Percentiles rank a stretch among this genome's conserved stretches.
Conservation (phyloP, 1,140 invertebrate species). For the Spodoptera litura region DNA sequence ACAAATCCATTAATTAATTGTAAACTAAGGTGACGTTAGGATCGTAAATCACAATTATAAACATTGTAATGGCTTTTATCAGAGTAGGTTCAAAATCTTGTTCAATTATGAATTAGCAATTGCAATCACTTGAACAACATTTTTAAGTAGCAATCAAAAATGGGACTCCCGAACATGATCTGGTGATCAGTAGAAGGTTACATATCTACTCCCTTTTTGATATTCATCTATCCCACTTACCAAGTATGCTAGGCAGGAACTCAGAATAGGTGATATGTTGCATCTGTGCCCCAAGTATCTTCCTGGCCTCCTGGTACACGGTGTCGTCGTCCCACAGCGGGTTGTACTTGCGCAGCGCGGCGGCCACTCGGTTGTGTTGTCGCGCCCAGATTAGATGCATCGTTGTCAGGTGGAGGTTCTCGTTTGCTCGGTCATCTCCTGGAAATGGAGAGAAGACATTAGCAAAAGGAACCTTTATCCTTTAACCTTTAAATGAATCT, state of each 20-base stretch:
- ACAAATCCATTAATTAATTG: not conserved
- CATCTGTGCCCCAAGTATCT: conserved; percentile 93
- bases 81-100: no score
- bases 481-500: no score
- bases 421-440: conserved; percentile 93
- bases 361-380: conserved; percentile 94
- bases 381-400: conserved; percentile 93
- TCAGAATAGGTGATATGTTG: conserved; percentile 96
- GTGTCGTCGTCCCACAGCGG: conserved; percentile 94
- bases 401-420: conserved; percentile 93
- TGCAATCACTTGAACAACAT: no score
- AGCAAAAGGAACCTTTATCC: not conserved
- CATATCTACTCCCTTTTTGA: not conserved
- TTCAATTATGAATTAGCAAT: no score
- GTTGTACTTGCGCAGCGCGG: conserved; percentile 89
- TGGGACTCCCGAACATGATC: no score
- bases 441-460: conserved; percentile 31
- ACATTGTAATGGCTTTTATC: no score
- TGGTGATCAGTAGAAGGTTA: no score
- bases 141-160: no score
- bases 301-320: conserved; percentile 92
- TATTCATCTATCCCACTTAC: conserved; percentile 75
- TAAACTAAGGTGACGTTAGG: not conserved
- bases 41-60: no score
- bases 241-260: conserved; percentile 93